Evolutionary conservation across 1,140 invertebrate species (phyloP).

Genomic region (Ladona fulva): DNA sequence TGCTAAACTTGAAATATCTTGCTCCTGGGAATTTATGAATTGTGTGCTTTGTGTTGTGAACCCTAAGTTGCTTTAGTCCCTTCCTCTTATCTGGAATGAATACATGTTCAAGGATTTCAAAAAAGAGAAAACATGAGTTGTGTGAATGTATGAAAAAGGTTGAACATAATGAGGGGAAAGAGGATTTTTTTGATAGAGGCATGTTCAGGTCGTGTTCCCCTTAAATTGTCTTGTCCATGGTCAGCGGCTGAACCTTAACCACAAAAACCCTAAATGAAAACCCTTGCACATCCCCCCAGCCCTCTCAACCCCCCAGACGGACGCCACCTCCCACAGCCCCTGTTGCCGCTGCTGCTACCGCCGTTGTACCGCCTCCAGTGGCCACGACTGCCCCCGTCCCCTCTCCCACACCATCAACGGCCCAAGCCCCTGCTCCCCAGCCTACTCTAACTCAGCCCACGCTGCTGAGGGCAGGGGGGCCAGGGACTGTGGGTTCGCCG

Average conservation of each 20-base stretch:
- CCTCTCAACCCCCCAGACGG: slow-evolving; percentile 13
- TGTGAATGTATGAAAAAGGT: background rate
- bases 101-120: background rate
- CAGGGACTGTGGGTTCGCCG: slow-evolving; percentile 21
- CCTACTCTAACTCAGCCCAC: slow-evolving; percentile 23
- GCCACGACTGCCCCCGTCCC: slow-evolving; percentile 21
- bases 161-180: background rate
- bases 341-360: slow-evolving; percentile 15
- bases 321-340: slow-evolving; percentile 17
- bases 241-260: slow-evolving; percentile 18
- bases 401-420: slow-evolving; percentile 24
- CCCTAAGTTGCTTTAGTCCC: background rate
- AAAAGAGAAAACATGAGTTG: background rate
- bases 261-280: slow-evolving; percentile 17
- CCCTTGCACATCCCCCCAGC: slow-evolving; percentile 8
- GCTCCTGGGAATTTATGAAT: background rate
- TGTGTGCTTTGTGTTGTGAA: slow-evolving; percentile 2
- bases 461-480: slow-evolving; percentile 14
- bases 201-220: slow-evolving; percentile 8
- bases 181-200: background rate
- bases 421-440: slow-evolving; percentile 20
- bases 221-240: slow-evolving; percentile 13
- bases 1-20: slow-evolving; percentile 9
- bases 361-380: background rate
- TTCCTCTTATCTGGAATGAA: background rate